Evolutionary conservation across 2,888 invertebrate genomes (phyloP).

Genomic region (Tortricodes alternella): DNA sequence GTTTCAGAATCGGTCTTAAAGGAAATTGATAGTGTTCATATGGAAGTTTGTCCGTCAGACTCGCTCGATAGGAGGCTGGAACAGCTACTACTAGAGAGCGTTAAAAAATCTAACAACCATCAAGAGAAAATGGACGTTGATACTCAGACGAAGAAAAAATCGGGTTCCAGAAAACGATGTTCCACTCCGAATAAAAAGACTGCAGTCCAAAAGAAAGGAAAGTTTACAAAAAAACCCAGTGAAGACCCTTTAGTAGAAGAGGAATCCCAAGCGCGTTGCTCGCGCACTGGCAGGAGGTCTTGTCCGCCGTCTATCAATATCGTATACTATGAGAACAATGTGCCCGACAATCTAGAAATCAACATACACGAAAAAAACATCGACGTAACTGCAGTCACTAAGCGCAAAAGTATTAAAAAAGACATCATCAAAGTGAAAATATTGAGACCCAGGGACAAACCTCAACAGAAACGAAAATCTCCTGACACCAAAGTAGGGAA

Average conservation of each 20-base stretch:
- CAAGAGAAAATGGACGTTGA: slow-evolving; percentile 41
- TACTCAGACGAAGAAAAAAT: slow-evolving; percentile 38
- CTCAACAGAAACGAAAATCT: slow-evolving; percentile 32
- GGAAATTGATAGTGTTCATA: slow-evolving; percentile 49
- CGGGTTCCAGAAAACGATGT: slow-evolving; percentile 49
- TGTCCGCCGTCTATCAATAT: slow-evolving; percentile 55
- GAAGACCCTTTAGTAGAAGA: slow-evolving; percentile 55
- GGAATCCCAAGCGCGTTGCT: slow-evolving; percentile 57
- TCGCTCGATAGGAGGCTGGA: slow-evolving; percentile 58
- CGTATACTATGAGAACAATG: slow-evolving; percentile 35
- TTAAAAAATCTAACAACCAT: slow-evolving; percentile 50
- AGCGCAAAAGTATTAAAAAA: slow-evolving; percentile 54
- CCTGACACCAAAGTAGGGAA: slow-evolving; percentile 19
- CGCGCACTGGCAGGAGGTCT: slow-evolving; percentile 52
- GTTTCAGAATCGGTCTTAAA: slow-evolving; percentile 54
- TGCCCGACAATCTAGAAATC: slow-evolving; percentile 31
- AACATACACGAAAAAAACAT: slow-evolving; percentile 33
- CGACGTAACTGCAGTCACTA: slow-evolving; percentile 32
- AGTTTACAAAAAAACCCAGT: slow-evolving; percentile 36
- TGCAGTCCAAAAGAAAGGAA: slow-evolving; percentile 40
- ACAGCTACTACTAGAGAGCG: slow-evolving; percentile 65
- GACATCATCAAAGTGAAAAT: slow-evolving; percentile 74
- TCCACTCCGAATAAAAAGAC: slow-evolving; percentile 60
- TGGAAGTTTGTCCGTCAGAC: slow-evolving; percentile 52
- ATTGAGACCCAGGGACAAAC: slow-evolving; percentile 52